phyloP scores from a whole-genome alignment of 2,113 vertebrate species.

The Lethenteron reissneri region DNA sequence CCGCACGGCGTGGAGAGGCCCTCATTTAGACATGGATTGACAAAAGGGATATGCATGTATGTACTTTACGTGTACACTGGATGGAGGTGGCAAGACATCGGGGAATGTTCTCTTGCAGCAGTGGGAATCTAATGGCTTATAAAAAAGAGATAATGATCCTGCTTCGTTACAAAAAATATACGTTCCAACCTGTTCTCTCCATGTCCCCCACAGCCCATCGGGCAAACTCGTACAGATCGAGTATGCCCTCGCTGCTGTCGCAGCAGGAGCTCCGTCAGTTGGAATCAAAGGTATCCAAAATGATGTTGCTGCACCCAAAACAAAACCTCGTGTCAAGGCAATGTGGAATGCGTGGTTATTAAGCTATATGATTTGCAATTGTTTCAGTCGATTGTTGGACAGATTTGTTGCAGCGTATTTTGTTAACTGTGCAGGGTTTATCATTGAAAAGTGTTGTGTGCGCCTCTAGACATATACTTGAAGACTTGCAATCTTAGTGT shows the following conservation, averaged over 20 bases:
- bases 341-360: too few species aligned
- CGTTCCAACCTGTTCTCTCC: too few species aligned
- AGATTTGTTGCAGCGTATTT: not conserved
- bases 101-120: not conserved
- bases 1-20: too few species aligned
- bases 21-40: not conserved
- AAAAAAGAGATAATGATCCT: not conserved
- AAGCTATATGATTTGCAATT: too few species aligned
- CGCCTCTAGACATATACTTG: too few species aligned
- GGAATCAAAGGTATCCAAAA: slow-evolving; percentile 72
- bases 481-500: too few species aligned
- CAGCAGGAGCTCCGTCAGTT: slow-evolving; percentile 85
- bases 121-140: not conserved
- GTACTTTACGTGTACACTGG: not conserved
- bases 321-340: too few species aligned
- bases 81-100: not conserved
- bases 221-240: slow-evolving; percentile 98
- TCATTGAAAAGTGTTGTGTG: too few species aligned
- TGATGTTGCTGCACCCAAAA: too few species aligned
- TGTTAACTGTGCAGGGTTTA: not conserved
- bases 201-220: slow-evolving; percentile 39
- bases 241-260: slow-evolving; percentile 89
- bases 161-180: not conserved
- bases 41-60: not conserved
- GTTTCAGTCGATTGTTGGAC: too few species aligned